Base-by-base conservation (phyloP, 2,888 invertebrate species). In the Opisthograptis luteolata region DNA sequence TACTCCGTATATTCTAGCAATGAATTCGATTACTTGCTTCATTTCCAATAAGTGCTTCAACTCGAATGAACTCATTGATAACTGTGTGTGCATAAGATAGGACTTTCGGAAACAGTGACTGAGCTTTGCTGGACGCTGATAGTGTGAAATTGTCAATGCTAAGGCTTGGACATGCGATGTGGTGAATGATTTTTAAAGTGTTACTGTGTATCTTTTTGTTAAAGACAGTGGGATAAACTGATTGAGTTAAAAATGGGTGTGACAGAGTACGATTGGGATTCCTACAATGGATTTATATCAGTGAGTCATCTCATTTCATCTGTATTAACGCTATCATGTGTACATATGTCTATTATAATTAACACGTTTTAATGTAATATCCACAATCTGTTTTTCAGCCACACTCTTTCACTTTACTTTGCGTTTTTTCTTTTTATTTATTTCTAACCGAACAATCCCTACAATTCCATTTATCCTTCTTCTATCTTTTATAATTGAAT, bases 251-350 rank as follows among this genome's bases (percentile, higher is more conserved):
- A 85, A 75, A 90, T 90, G 90, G 90, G 90, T 81, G 85, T 88
- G 80, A 84, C 69, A 64, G 87, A 89, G 58, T 88, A 76, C 64
- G 88, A 89, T 71, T 90, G 88, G 89, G 89, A 89, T 66, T 81
- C 87, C 62, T 86, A 80, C 66, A 84, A 80, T 79, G 88, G 88
- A 77, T 87, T 80, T 73, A 84, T 80, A 69, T 88, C 89, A 67
- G 89, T 89, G 68, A 89, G 89, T 88, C 53, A 62, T 50, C 37
- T 54, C 57, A 53, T 56, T 51, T 9, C 28, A 39, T 54, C 44
- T 37, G 12, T 31, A 22, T 44, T 47, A 39, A 45, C 24, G 44
- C 19, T 48, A 39, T 28, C 31, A 27, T 28, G n/a, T 24, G 22
- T n/a, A n/a, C n/a, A n/a, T n/a, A n/a, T n/a, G n/a, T n/a, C n/a